Base-by-base conservation (phyloP, 2,797 vertebrate genomes). In the Rallus crepitans region DNA sequence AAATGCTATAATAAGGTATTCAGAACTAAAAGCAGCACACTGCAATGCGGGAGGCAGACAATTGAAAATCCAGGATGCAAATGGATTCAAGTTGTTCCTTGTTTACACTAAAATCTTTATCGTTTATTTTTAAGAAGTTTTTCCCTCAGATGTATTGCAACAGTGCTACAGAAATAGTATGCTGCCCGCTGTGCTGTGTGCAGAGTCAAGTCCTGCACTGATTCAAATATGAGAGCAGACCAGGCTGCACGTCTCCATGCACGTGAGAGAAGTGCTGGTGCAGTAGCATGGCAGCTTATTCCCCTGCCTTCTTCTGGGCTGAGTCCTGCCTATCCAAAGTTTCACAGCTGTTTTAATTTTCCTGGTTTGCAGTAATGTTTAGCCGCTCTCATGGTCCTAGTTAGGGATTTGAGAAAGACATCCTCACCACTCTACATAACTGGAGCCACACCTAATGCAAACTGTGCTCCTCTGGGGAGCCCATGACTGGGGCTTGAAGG, bases 171-270 rank as follows among this genome's bases (percentile, higher is more conserved):
- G 37, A 78, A 87, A 17, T 2, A 65, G 23, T 7, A 30, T 0
- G 63, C 15, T 9, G 37, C 37, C 13, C 77, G 33, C 6, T 35
- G 42, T 71, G 24, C 50, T 47, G 24, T 7, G 14, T 18, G 35
- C 24, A 52, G 28, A 37, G 50, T 61, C 8, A 5, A 42, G 60
- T 55, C 12, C 64, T 56, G 39, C 27, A 8, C 40, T n/a, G 79
- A 61, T 37, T 70, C 39, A n/a, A 73, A 75, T 6, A 31, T 8
- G 15, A 48, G 68, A 60, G 68, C 39, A 88, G 56, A 35, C 4
- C 4, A 69, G 23, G 50, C 13, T 65, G 7, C 1, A 0, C 2
- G 4, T 19, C 47, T 30, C 63, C 9, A 1, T 7, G 33, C 19
- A n/a, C 1, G 2, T 4, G 6, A 5, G 11, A 88, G 52, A 24